These are phyloP conservation scores for Phyllotis vaccarum DNA, from an alignment of 2,797 vertebrate species.

Conservation along the genomic window DNA sequence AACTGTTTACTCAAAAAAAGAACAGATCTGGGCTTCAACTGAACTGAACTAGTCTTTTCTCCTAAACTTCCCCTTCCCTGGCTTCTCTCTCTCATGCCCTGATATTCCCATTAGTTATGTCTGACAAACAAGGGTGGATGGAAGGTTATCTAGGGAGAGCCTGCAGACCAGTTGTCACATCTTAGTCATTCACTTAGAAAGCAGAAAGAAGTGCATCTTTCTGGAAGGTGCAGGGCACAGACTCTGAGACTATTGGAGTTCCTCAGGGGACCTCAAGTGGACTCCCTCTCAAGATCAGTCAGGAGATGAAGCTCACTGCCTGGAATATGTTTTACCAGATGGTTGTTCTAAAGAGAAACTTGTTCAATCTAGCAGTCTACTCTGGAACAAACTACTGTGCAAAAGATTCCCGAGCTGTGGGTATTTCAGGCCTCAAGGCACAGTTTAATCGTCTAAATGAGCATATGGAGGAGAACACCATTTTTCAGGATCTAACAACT, in stretches of 20 bases:
- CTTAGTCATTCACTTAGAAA: not conserved
- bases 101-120: constrained; percentile 21
- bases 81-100: not conserved
- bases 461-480: constrained; percentile 4
- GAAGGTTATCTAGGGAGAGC: not conserved
- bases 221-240: not conserved
- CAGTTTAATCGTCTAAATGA: constrained; percentile 19
- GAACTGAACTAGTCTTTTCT: not conserved
- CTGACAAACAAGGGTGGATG: not conserved
- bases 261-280: not conserved
- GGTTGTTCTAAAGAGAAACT: constrained; percentile 28
- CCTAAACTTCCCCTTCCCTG: not conserved
- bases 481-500: constrained; percentile 41
- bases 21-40: not conserved
- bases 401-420: constrained; percentile 13
- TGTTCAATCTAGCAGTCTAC: not conserved
- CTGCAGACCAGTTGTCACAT: not conserved
- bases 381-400: constrained; percentile 17
- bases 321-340: not conserved
- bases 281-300: not conserved
- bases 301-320: not conserved
- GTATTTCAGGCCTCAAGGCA: constrained; percentile 31
- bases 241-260: constrained; percentile 5
- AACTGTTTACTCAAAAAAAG: constrained; percentile 19
- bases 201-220: not conserved